These are phyloP conservation scores for Carettochelys insculpta DNA, from an alignment of 2,113 vertebrate genomes.

Conservation along the genomic window DNA sequence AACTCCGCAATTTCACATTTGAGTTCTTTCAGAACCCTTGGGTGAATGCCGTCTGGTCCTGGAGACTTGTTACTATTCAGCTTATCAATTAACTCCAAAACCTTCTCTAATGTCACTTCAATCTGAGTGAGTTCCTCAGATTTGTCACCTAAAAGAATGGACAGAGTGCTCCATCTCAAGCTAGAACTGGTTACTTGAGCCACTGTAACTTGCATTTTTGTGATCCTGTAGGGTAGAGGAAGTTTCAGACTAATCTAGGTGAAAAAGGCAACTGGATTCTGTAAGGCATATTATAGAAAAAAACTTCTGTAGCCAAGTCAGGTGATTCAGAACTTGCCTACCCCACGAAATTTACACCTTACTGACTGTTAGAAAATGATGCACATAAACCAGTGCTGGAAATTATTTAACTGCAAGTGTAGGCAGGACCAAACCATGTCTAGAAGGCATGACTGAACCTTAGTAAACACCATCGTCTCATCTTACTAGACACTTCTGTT, in stretches of 20 bases:
- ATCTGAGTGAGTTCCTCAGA: too few species aligned
- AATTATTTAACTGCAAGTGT: neutral
- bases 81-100: too few species aligned
- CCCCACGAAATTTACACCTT: neutral
- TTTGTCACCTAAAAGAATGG: too few species aligned
- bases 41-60: too few species aligned
- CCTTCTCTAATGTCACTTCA: too few species aligned
- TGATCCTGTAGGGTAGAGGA: neutral
- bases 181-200: neutral
- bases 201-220: neutral
- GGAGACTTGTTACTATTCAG: too few species aligned
- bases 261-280: neutral
- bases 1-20: too few species aligned
- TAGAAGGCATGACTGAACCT: neutral
- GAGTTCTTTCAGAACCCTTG: too few species aligned
- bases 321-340: neutral
- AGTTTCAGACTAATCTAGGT: neutral
- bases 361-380: neutral
- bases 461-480: neutral
- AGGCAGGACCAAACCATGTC: neutral
- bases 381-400: neutral
- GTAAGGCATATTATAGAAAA: neutral
- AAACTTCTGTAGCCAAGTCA: neutral
- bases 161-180: neutral
- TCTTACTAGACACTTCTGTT: neutral